Percentiles rank a stretch among this genome's conserved stretches.
Conservation (phyloP, 2,888 invertebrate species). For the Limnephilus lunatus region DNA sequence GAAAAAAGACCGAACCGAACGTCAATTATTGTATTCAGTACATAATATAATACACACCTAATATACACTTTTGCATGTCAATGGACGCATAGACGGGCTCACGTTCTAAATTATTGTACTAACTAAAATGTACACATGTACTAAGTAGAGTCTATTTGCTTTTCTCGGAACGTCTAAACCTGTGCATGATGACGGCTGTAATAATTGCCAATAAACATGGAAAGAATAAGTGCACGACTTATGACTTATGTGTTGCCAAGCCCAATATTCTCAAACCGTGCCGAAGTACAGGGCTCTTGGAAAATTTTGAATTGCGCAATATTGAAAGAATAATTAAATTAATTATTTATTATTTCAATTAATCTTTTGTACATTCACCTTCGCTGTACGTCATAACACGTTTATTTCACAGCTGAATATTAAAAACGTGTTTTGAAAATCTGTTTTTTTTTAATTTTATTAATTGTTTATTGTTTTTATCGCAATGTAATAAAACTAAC, state of each 20-base stretch:
- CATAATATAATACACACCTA: too few species aligned
- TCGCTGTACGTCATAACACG: neutral
- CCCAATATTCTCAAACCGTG: neutral
- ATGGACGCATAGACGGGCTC: too few species aligned
- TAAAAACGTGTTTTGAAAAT: too few species aligned
- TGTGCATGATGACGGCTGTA: neutral
- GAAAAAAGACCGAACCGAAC: too few species aligned
- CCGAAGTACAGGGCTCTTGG: neutral
- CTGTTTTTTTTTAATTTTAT: too few species aligned
- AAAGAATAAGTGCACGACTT: neutral
- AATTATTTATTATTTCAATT: neutral
- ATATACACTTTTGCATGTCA: too few species aligned
- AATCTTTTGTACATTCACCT: neutral
- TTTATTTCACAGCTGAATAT: neutral
- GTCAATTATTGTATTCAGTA: too few species aligned
- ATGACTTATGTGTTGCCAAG: neutral
- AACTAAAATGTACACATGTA: neutral
- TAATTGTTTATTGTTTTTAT: too few species aligned
- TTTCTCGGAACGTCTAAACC: neutral
- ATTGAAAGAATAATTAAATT: too few species aligned
- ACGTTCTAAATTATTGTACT: neutral
- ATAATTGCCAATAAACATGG: neutral
- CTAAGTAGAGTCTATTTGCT: neutral
- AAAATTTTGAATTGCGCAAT: neutral
- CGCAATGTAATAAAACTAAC: too few species aligned